Percentiles rank a stretch among this genome's conserved stretches.
phyloP scores from a whole-genome alignment of 2,797 vertebrate genomes.

The Acrossocheilus fasciatus region DNA sequence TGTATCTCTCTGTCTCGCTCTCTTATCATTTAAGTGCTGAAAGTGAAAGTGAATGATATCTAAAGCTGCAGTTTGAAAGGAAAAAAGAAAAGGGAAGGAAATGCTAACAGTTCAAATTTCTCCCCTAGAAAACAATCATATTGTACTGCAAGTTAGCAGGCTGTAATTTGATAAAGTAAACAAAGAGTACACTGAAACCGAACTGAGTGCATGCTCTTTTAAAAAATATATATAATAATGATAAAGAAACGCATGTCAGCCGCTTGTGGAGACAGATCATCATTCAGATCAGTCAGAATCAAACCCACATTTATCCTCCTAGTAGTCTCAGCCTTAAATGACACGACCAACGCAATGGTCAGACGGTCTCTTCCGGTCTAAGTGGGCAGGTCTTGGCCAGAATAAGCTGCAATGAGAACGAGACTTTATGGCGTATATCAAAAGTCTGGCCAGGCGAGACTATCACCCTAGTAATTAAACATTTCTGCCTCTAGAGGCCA shows the following conservation, averaged over 20 bases:
- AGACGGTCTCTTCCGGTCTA: background rate
- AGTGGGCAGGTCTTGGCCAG: conserved; percentile 4
- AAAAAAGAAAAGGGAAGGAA: conserved; percentile 9
- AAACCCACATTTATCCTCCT: background rate
- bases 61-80: background rate
- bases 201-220: background rate
- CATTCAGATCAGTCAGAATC: background rate
- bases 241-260: background rate
- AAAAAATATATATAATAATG: background rate
- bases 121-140: conserved; percentile 28
- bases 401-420: background rate
- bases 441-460: conserved; percentile 3
- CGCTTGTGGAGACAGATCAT: background rate
- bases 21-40: conserved; percentile 25
- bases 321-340: background rate
- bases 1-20: conserved; percentile 4
- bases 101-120: conserved; percentile 28
- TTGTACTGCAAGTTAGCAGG: conserved; percentile 13
- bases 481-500: conserved; percentile 21
- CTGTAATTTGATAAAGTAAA: conserved; percentile 31
- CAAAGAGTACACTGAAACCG: background rate
- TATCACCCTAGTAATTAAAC: background rate
- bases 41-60: conserved; percentile 37
- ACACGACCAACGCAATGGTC: background rate
- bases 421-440: background rate